phyloP scores from a whole-genome alignment of 2,888 invertebrate genomes.

The Chrysolina oricalcia region DNA sequence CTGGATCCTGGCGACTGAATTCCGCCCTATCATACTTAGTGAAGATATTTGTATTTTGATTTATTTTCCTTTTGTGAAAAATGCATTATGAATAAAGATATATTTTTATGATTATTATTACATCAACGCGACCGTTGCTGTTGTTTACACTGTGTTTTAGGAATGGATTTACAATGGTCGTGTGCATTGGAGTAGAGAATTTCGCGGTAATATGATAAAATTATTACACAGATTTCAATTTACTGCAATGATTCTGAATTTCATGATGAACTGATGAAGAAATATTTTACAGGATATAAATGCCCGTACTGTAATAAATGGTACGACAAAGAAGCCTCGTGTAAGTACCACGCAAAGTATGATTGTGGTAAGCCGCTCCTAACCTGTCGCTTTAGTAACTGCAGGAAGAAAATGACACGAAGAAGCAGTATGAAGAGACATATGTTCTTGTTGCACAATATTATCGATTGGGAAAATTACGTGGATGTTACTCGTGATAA shows the following conservation, averaged over 20 bases:
- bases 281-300: slow-evolving; percentile 10
- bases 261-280: background rate
- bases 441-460: slow-evolving; percentile 33
- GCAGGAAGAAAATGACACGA: slow-evolving; percentile 28
- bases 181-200: no score
- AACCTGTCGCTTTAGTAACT: slow-evolving; percentile 33
- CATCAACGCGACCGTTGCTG: no score
- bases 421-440: slow-evolving; percentile 47
- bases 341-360: slow-evolving; percentile 35
- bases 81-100: no score
- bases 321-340: slow-evolving; percentile 34
- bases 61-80: no score
- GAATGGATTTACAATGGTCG: no score
- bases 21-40: no score
- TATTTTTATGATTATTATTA: no score
- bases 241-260: background rate
- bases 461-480: slow-evolving; percentile 41
- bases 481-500: background rate
- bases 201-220: no score
- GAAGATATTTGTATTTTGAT: no score
- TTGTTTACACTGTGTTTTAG: no score
- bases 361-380: slow-evolving; percentile 39
- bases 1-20: no score
- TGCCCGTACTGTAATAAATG: slow-evolving; percentile 33
- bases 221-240: no score